These are phyloP conservation scores for Magallana angulata DNA, from an alignment of 1,140 invertebrate genomes.

Conservation along the genomic window DNA sequence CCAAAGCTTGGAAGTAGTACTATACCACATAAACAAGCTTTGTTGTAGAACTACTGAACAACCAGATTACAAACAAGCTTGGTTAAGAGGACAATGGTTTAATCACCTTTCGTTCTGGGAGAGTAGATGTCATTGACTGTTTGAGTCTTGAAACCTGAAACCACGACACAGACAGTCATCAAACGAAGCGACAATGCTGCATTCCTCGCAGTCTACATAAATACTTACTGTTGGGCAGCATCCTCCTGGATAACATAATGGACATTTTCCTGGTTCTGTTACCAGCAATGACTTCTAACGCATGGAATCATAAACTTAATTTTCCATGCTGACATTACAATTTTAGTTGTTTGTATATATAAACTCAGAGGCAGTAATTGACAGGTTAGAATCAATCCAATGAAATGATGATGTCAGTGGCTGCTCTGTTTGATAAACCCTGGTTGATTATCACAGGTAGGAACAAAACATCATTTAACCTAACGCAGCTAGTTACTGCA, in stretches of 20 bases:
- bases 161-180: neutral
- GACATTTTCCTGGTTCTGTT: neutral
- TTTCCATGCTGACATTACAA: neutral
- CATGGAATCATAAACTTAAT: no score
- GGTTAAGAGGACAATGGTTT: neutral
- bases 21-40: no score
- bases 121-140: neutral
- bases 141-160: constrained; percentile 24
- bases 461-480: no score
- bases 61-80: neutral
- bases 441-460: no score
- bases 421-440: no score
- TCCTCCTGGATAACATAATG: neutral
- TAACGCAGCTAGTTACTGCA: neutral
- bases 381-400: no score
- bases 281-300: neutral
- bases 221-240: neutral
- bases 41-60: neutral
- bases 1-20: neutral
- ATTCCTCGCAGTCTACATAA: neutral
- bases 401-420: no score
- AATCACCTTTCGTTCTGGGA: constrained; percentile 2
- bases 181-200: no score
- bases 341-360: no score
- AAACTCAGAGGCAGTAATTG: no score